phyloP scores from a whole-genome alignment of 1,140 invertebrate species.

The Temnothorax longispinosus region DNA sequence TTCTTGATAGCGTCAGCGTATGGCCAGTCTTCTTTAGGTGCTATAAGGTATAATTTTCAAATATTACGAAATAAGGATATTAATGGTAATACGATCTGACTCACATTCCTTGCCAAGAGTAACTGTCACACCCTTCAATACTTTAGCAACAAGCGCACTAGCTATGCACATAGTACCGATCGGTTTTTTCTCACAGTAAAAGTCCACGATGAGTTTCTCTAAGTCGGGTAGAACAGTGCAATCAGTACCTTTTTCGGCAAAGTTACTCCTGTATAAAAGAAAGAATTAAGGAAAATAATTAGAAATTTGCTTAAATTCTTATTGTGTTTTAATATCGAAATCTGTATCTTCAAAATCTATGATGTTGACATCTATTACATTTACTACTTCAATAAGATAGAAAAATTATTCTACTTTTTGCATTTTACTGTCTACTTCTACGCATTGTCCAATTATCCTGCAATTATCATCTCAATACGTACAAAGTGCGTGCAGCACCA shows the following conservation, averaged over 20 bases:
- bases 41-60: constrained; percentile 69
- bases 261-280: constrained; percentile 85
- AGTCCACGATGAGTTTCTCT: constrained; percentile 86
- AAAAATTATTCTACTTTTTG: background rate
- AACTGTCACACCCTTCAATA: constrained; percentile 85
- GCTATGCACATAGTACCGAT: constrained; percentile 88
- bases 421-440: background rate
- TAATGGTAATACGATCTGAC: constrained; percentile 11
- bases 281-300: background rate
- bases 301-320: background rate
- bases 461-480: constrained; percentile 73
- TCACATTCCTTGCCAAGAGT: constrained; percentile 86
- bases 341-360: background rate
- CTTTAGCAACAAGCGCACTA: constrained; percentile 87
- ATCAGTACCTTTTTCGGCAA: constrained; percentile 86
- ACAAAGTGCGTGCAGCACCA: constrained; percentile 89
- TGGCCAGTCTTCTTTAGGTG: constrained; percentile 86
- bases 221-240: constrained; percentile 86
- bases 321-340: constrained; percentile 8
- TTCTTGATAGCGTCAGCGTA: constrained; percentile 86
- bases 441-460: background rate
- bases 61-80: background rate
- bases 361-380: background rate
- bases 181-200: constrained; percentile 87
- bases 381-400: background rate